phyloP scores from a whole-genome alignment of 2,797 vertebrate species.

The Megaceryle alcyon region DNA sequence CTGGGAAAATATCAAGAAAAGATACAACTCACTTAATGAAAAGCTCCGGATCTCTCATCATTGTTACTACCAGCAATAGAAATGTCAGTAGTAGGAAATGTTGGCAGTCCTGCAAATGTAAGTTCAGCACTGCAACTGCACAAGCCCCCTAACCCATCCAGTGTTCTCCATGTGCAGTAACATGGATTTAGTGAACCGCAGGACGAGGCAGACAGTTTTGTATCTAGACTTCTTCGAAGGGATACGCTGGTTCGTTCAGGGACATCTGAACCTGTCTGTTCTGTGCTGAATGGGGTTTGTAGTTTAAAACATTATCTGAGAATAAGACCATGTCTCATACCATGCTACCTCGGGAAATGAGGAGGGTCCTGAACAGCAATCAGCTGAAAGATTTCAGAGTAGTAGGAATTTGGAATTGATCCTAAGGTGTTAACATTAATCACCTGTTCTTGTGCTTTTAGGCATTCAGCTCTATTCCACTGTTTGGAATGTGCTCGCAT shows the following conservation, averaged over 20 bases:
- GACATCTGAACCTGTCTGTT: background rate
- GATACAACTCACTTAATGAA: background rate
- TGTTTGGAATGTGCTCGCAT: background rate
- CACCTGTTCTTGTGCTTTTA: background rate
- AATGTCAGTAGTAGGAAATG: background rate
- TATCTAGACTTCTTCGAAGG: background rate
- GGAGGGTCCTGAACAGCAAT: background rate
- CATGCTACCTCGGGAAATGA: background rate
- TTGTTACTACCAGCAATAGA: background rate
- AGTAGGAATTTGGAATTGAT: background rate
- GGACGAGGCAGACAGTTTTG: background rate
- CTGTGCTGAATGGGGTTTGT: background rate
- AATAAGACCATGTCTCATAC: background rate
- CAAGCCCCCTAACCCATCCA: background rate
- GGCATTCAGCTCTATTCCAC: background rate
- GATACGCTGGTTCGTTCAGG: background rate
- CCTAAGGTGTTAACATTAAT: background rate
- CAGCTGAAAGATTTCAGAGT: background rate
- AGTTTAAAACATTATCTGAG: background rate
- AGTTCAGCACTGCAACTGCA: background rate
- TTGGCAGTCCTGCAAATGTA: background rate
- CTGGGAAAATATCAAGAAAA: background rate
- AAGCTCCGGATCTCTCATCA: background rate
- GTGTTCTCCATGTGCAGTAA: background rate
- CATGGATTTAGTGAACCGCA: background rate